Percentiles rank a stretch among this genome's conserved stretches.
Conservation (phyloP, 2,888 invertebrate genomes). For the Macrostomum cliftonense region DNA sequence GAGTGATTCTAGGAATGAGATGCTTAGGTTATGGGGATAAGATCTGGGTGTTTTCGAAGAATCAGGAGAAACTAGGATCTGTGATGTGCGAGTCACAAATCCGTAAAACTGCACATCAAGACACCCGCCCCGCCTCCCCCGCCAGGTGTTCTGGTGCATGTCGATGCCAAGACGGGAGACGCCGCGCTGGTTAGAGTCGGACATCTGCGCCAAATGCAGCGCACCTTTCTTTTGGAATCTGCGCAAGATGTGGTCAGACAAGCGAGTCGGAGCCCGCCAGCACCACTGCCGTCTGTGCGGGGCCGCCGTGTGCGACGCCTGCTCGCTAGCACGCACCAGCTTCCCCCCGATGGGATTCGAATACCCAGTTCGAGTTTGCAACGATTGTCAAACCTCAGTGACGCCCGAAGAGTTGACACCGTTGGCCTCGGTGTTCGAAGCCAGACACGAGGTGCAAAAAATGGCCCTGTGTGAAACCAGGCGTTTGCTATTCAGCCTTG, state of each 20-base stretch:
- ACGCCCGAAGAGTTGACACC: conserved; percentile 76
- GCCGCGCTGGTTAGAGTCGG: conserved; percentile 82
- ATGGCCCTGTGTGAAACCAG: conserved; percentile 75
- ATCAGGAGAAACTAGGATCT: too few species aligned
- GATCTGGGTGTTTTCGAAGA: too few species aligned
- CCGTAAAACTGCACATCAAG: too few species aligned
- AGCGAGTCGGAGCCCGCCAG: conserved; percentile 52
- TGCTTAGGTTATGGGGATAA: too few species aligned
- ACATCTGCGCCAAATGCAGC: conserved; percentile 77
- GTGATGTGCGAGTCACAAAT: too few species aligned
- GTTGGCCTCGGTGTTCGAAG: conserved; percentile 80
- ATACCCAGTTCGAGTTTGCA: conserved; percentile 84
- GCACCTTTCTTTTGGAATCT: conserved; percentile 98
- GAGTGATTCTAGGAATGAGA: too few species aligned
- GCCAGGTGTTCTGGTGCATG: conserved; percentile 11
- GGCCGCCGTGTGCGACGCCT: conserved; percentile 76
- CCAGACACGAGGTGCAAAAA: conserved; percentile 68
- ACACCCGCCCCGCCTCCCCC: not conserved
- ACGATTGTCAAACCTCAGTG: conserved; percentile 63
- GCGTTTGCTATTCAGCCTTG: conserved; percentile 70
- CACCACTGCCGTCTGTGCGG: conserved; percentile 56
- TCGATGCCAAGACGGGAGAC: conserved; percentile 43
- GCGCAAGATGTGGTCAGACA: conserved; percentile 89
- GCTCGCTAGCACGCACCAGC: conserved; percentile 65
- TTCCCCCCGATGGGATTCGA: conserved; percentile 94